Percentiles rank a stretch among this genome's conserved stretches.
Conservation (phyloP, 2,888 invertebrate genomes). For the Aphrophora alni region DNA sequence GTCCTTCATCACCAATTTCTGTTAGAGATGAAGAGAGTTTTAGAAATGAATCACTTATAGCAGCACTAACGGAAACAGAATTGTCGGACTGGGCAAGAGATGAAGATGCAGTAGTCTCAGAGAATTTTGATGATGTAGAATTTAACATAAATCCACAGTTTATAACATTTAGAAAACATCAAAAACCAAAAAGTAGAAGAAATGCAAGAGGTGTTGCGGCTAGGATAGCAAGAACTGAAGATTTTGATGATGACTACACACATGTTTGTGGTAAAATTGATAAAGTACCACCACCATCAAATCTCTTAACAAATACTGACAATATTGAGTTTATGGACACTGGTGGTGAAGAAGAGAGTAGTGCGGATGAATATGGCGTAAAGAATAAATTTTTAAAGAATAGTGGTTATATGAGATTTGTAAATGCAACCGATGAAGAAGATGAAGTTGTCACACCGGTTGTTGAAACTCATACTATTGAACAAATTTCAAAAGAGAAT, state of each 20-base stretch:
- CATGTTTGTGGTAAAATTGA: constrained; percentile 57
- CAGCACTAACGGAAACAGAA: constrained; percentile 83
- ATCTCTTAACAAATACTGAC: constrained; percentile 65
- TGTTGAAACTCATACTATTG: constrained; percentile 55
- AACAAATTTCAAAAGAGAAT: constrained; percentile 24
- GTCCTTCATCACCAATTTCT: constrained; percentile 62
- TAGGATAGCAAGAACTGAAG: constrained; percentile 56
- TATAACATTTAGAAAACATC: constrained; percentile 54
- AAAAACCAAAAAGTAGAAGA: constrained; percentile 52
- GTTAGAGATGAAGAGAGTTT: constrained; percentile 52
- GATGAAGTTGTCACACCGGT: constrained; percentile 59
- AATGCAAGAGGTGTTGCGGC: constrained; percentile 54
- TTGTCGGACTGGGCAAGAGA: constrained; percentile 90
- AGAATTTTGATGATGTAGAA: constrained; percentile 73
- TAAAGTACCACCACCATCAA: constrained; percentile 41
- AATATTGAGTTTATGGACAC: constrained; percentile 89
- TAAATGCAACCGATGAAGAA: constrained; percentile 60
- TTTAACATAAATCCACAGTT: constrained; percentile 63
- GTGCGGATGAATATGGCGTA: constrained; percentile 66
- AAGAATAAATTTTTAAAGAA: constrained; percentile 61
- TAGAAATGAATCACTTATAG: constrained; percentile 64
- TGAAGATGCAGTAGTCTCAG: constrained; percentile 70
- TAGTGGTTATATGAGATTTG: constrained; percentile 72
- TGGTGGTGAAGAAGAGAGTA: constrained; percentile 76
- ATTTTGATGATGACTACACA: constrained; percentile 56